These are phyloP conservation scores for Sinopyrophorus schimmeli DNA, from an alignment of 2,888 invertebrate species.

Conservation along the genomic window DNA sequence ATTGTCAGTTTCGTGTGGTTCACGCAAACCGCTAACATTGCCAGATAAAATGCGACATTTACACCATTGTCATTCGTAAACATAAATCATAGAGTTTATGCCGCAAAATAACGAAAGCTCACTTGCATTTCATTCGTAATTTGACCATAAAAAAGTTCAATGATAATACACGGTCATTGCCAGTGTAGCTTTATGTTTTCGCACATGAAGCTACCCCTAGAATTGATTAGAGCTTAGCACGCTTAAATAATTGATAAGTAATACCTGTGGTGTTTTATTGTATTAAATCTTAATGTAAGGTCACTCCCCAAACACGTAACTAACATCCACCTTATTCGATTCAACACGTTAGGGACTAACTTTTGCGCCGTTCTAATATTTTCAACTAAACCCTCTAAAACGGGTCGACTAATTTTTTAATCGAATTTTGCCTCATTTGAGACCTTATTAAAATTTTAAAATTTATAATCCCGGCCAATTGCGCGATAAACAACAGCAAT, in stretches of 20 bases:
- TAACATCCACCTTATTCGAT: background rate
- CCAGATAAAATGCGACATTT: constrained; percentile 42
- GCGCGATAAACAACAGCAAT: too few relatives aligned
- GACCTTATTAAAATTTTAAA: too few relatives aligned
- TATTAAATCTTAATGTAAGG: too few relatives aligned
- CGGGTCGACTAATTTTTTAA: too few relatives aligned
- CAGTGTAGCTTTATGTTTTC: constrained; percentile 34
- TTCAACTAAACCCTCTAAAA: too few relatives aligned
- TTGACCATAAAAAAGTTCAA: constrained; percentile 36
- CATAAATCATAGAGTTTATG: constrained; percentile 43
- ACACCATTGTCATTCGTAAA: constrained; percentile 40
- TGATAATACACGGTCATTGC: constrained; percentile 36
- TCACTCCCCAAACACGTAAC: too few relatives aligned
- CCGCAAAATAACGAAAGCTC: constrained; percentile 42
- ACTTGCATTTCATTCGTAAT: constrained; percentile 39
- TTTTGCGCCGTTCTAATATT: too few relatives aligned
- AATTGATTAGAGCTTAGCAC: constrained; percentile 37
- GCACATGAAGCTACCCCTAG: constrained; percentile 35
- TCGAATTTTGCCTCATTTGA: too few relatives aligned
- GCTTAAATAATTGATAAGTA: constrained; percentile 30
- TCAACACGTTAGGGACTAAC: too few relatives aligned
- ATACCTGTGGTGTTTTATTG: background rate
- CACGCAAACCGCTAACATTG: constrained; percentile 40
- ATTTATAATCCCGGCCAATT: too few relatives aligned
- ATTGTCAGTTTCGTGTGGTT: constrained; percentile 36